phyloP scores from a whole-genome alignment of 1,140 invertebrate species.

The Propsilocerus akamusi region DNA sequence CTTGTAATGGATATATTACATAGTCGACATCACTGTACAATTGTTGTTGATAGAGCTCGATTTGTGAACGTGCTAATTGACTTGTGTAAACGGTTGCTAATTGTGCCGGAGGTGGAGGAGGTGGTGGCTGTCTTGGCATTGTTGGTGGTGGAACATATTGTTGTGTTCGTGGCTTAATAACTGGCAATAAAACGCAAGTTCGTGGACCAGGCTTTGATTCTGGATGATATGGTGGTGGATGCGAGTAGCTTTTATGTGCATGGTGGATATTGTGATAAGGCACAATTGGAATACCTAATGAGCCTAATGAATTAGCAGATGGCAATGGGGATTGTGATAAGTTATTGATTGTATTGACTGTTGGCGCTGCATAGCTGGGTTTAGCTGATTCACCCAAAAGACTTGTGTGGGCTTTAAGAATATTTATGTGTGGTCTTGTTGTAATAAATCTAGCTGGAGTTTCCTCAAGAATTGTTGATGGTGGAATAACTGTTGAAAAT shows the following conservation, averaged over 20 bases:
- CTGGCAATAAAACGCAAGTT: conserved; percentile 21
- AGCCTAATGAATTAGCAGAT: conserved; percentile 5
- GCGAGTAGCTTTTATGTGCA: conserved; percentile 16
- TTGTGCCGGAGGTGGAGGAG: conserved; percentile 33
- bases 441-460: conserved; percentile 43
- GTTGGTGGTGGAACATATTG: conserved; percentile 28
- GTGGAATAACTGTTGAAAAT: conserved; percentile 9
- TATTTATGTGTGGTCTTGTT: conserved; percentile 43
- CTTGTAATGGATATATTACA: conserved; percentile 73
- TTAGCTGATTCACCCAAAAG: conserved; percentile 26
- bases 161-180: conserved; percentile 17
- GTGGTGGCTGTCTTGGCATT: conserved; percentile 25
- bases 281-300: conserved; percentile 21
- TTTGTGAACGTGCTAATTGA: conserved; percentile 53
- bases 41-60: conserved; percentile 69
- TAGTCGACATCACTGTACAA: conserved; percentile 78
- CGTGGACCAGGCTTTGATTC: conserved; percentile 24
- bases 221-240: conserved; percentile 26
- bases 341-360: conserved; percentile 10
- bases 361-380: conserved; percentile 30
- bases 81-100: conserved; percentile 39
- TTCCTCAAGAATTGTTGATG: conserved; percentile 29
- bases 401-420: conserved; percentile 43
- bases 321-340: conserved; percentile 2
- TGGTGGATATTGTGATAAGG: conserved; percentile 16